Percentiles rank a stretch among this genome's conserved stretches.
Conservation (phyloP, 53 echinoderm and acorn worm genomes). For the Holothuria scabra region DNA sequence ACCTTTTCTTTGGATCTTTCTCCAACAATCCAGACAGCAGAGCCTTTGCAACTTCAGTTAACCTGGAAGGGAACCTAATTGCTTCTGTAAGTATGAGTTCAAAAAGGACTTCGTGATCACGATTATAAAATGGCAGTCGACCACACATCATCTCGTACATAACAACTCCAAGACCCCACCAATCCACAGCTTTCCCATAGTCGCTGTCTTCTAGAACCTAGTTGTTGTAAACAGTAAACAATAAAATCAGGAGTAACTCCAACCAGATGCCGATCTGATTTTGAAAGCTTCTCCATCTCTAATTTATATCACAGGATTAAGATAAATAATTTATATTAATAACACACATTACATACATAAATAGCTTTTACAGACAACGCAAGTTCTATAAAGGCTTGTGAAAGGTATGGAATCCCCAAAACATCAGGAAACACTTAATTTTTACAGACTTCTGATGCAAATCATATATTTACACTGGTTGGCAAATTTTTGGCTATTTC, state of each 20-base stretch:
- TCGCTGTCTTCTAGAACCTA: slow-evolving; percentile 98
- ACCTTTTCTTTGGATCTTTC: slow-evolving; percentile 90
- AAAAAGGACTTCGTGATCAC: slow-evolving; percentile 97
- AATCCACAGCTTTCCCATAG: slow-evolving; percentile 98
- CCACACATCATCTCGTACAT: slow-evolving; percentile 99
- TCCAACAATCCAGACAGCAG: slow-evolving; percentile 81
- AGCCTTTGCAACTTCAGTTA: slow-evolving; percentile 73
- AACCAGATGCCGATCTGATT: no score
- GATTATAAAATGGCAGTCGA: slow-evolving; percentile 92
- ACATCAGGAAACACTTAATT: no score
- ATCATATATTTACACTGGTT: no score
- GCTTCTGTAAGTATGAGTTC: slow-evolving; percentile 90
- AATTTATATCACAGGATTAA: no score
- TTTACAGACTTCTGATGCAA: no score
- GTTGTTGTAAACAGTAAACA: not conserved
- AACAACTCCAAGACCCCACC: slow-evolving; percentile 99
- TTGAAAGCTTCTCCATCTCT: no score
- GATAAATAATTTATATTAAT: no score
- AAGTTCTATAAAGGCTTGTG: no score
- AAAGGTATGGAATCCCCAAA: no score
- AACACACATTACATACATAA: no score
- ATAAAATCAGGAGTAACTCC: not conserved
- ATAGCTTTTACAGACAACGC: no score
- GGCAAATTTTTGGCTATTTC: no score
- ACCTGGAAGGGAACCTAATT: slow-evolving; percentile 86